Evolutionary conservation across 2,113 vertebrate species (phyloP).

Genomic region (Otus sunia): DNA sequence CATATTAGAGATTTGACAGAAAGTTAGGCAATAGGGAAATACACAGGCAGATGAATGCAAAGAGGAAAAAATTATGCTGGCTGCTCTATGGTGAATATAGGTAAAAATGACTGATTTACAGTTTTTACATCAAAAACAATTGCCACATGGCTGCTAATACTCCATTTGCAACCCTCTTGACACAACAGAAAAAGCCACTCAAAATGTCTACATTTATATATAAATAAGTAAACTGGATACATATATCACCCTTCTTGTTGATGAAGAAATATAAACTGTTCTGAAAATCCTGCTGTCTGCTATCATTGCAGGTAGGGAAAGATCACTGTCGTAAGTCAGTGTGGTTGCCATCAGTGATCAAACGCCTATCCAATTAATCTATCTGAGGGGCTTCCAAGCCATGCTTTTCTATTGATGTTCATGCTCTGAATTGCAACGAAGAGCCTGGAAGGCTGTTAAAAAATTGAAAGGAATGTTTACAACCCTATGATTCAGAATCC

Average conservation of each 20-base stretch:
- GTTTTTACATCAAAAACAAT: neutral
- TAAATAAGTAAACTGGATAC: neutral
- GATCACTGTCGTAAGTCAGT: fast-evolving
- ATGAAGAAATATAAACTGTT: neutral
- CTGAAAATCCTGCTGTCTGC: neutral
- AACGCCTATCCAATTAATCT: neutral
- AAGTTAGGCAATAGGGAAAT: neutral
- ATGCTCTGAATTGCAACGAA: neutral
- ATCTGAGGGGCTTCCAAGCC: neutral
- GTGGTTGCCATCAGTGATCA: neutral
- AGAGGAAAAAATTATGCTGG: neutral
- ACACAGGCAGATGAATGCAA: neutral
- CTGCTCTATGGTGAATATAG: neutral
- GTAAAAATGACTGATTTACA: neutral
- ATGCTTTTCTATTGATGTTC: neutral
- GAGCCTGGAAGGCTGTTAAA: neutral
- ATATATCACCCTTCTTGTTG: neutral
- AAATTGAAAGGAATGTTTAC: conserved; percentile 16
- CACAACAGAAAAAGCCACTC: neutral
- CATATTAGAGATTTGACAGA: neutral
- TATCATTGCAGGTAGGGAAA: neutral
- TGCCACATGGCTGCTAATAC: neutral
- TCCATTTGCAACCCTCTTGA: neutral
- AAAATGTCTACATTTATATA: neutral
- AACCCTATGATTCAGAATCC: conserved; percentile 2